Evolutionary conservation across 2,113 vertebrate genomes (phyloP), one percentile per base, ranked within the genome.

Genomic region (Prolemur simus): DNA sequence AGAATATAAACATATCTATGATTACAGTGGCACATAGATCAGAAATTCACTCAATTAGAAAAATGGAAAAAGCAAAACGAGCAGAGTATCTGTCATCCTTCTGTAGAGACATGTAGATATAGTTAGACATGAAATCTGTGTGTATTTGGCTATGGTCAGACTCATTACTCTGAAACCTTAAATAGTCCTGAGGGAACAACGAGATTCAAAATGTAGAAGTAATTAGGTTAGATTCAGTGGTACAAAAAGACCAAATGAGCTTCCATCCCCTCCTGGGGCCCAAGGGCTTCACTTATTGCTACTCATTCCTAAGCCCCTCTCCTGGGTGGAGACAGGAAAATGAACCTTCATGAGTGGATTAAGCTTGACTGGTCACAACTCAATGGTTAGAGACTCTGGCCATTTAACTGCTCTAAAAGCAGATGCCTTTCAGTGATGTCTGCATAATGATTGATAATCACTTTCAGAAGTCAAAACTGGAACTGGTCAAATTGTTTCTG

Each of bases 401-500:
- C 11, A 29, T 60, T 20, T 6, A 63, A 11, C 12, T 52, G 6
- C 39, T 68, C 45, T 66, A 17, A 54, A 37, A 74, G 37, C 14
- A 54, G 1, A 7, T 21, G 18, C 54, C 7, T 49, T 17, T 63
- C 25, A 42, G 32, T 39, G 34, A 3, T n/a, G 85, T 47, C 0
- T 96, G 98, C 99, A 98, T 90, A 99, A 99, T 94, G 99, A 99
- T 87, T 99, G 99, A 96, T 98, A 99, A 73, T 99, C 99, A 96
- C 98, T 97, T 99, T 99, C 97, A 98, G 94, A 95, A 99, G 99
- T 97, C 98, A 99, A 42, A 42, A 42, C 42, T 98, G 98, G 98
- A 88, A 98, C 98, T 54, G 99, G 99, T 84, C 95, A 97, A 80
- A 98, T 98, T 2, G 91, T 98, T 92, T 98, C 97, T 87, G 98